Evolutionary conservation across 2,888 invertebrate species (phyloP), one percentile per base, ranked within the genome.

Genomic region (Leucania comma): DNA sequence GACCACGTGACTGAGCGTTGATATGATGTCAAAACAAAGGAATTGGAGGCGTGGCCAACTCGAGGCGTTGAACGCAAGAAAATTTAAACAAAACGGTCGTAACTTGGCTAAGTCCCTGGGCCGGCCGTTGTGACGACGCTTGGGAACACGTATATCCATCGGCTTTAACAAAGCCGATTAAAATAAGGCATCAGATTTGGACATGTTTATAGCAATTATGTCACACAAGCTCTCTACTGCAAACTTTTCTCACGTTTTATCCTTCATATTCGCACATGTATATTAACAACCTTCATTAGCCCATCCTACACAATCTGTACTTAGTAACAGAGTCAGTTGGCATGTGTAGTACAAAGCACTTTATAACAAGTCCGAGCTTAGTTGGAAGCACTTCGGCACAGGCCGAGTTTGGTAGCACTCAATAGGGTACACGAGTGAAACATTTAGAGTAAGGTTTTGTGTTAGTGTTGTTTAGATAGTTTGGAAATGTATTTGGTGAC

Each of bases 361-460:
- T 79, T 75, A 72, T 72, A 82, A 78, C 72, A 81, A 84, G 76
- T 82, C 72, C 29, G n/a, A 20, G 56, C 71, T 63, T 80, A 80
- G 83, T 82, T 78, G 22, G 65, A 59, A 81, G 73, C 70, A 72
- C 79, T 83, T 79, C 70, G 70, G 60, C n/a, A 69, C 78, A 73
- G 57, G 68, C 51, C 53, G 66, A 78, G 72, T 81, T 78, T n/a
- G 60, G 66, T 46, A 24, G 57, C 61, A 71, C 81, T 78, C 81
- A 46, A 75, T 76, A 74, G 60, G 53, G 63, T 59, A 48, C 69
- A 56, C 17, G 29, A 53, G 54, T 56, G 62, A 35, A 68, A 67
- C 66, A 68, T 76, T 66, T 22, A 35, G n/a, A 63, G 64, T 64
- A 63, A 67, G 75, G 70, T 57, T 29, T 74, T 2, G 26, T 22